Evolutionary conservation across 2,113 vertebrate genomes (phyloP), one percentile per base, ranked within the genome.

Genomic region (Ia io): DNA sequence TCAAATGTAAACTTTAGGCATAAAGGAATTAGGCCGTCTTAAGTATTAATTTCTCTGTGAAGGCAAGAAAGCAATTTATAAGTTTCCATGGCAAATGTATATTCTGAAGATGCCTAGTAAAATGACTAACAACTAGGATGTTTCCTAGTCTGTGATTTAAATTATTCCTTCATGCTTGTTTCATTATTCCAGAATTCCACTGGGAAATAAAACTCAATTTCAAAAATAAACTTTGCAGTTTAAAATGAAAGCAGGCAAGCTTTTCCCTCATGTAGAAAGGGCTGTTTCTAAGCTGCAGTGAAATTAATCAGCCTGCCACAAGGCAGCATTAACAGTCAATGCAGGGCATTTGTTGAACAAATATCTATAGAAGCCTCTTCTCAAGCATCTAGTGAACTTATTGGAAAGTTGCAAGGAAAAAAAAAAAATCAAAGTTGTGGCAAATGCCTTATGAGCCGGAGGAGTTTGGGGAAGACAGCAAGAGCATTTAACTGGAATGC

Each of bases 161-260:
- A 88, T 82, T 88, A 70, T 56, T 87, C 40, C 28, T 91, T 84
- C 69, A 44, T 67, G 61, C 6, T 80, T 89, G 9, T 83, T 76
- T 93, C 76, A 80, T 82, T 51, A 71, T 76, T 74, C 49, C 44
- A 63, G 22, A 94, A 91, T 95, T 95, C 90, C 67, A 59, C 0
- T 3, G 37, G 42, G 76, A 80, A 91, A 90, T 93, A 76, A 86
- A 95, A 94, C 73, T 78, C 79, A 89, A 88, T 93, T 96, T 96
- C 51, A 93, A 73, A 95, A 96, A 37, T 84, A 95, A 93, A 89
- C 56, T 76, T 56, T 94, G n/a, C 22, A 77, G 49, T 91, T 91
- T 88, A 76, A 96, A 93, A 84, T 82, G 47, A 95, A 84, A 93
- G 35, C 35, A 78, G 56, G 56, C 78, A 51, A 65, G 28, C 25